Conservation (phyloP, 2,797 vertebrate genomes). For the Pterois miles region DNA sequence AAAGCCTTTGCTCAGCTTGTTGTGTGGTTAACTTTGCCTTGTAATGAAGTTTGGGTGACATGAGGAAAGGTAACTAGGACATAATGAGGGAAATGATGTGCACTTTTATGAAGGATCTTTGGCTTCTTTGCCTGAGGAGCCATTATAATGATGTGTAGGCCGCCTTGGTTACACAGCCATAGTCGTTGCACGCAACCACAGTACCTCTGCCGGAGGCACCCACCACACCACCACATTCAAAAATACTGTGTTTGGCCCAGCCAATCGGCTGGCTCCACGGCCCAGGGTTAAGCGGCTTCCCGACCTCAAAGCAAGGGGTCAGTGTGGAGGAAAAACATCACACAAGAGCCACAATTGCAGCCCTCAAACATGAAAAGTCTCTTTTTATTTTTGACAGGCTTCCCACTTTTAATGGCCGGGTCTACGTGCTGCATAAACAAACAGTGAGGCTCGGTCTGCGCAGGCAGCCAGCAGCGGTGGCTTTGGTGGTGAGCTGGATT, state of each 20-base stretch:
- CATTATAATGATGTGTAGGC: slow-evolving; percentile 77
- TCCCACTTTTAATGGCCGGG: slow-evolving; percentile 82
- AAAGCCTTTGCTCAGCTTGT: slow-evolving; percentile 18
- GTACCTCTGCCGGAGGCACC: slow-evolving; percentile 62
- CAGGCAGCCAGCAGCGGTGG: slow-evolving; percentile 78
- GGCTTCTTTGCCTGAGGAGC: slow-evolving; percentile 66
- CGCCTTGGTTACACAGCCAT: slow-evolving; percentile 65
- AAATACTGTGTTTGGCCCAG: slow-evolving; percentile 72
- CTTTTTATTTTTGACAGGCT: slow-evolving; percentile 85
- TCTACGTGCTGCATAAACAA: slow-evolving; percentile 82
- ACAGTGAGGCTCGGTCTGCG: slow-evolving; percentile 74
- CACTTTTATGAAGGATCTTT: slow-evolving; percentile 70
- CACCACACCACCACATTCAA: slow-evolving; percentile 73
- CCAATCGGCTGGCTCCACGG: slow-evolving; percentile 71
- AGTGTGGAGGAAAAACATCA: slow-evolving; percentile 82
- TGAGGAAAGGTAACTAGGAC: slow-evolving; percentile 58
- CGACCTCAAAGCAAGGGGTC: slow-evolving; percentile 78
- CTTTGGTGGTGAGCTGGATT: slow-evolving; percentile 81
- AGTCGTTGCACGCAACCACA: slow-evolving; percentile 72
- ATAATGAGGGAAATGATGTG: slow-evolving; percentile 66
- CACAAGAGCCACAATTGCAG: slow-evolving; percentile 86
- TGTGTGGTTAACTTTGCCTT: slow-evolving; percentile 34
- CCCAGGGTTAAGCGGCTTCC: slow-evolving; percentile 77
- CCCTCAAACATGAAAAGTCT: slow-evolving; percentile 87
- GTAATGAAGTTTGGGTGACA: slow-evolving; percentile 37